Conservation (phyloP, 2,113 vertebrate genomes). For the Cryptomyrus ogoouensis region DNA sequence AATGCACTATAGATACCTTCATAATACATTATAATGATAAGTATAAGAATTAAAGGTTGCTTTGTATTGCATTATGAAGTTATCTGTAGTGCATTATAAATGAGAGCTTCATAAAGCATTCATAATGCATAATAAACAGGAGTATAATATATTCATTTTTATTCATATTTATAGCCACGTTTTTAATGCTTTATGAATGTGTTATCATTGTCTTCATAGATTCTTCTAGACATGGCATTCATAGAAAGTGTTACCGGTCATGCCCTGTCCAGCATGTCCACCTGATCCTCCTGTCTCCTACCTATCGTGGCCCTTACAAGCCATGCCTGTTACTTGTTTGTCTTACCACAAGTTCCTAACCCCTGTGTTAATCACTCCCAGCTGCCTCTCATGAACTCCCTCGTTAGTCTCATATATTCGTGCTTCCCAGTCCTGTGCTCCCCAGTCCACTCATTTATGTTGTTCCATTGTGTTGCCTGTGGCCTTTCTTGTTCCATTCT, state of each 20-base stretch:
- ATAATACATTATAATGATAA: not conserved
- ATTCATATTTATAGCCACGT: not conserved
- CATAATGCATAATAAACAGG: not conserved
- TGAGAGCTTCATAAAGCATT: not conserved
- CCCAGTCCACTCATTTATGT: not conserved
- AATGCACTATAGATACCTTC: not conserved
- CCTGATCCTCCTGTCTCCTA: not conserved
- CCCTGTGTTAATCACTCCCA: not conserved
- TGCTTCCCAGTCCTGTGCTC: not conserved
- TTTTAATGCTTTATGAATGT: not conserved
- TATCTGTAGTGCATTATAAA: not conserved
- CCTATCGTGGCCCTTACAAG: not conserved
- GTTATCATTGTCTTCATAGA: not conserved
- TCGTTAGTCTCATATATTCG: not conserved
- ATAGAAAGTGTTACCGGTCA: not conserved
- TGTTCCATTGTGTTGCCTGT: not conserved
- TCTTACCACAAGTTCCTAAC: not conserved
- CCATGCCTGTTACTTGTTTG: not conserved
- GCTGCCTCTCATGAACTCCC: not conserved
- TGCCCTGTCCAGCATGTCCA: not conserved
- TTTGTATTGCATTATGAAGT: not conserved
- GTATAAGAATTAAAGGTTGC: not conserved
- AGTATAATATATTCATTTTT: not conserved
- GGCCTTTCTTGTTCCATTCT: too few relatives aligned
- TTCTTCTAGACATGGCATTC: not conserved